Evolutionary conservation across 37 sponge, comb jelly and placozoan species (phyloP).

Genomic region (Eunapius fragilis): DNA sequence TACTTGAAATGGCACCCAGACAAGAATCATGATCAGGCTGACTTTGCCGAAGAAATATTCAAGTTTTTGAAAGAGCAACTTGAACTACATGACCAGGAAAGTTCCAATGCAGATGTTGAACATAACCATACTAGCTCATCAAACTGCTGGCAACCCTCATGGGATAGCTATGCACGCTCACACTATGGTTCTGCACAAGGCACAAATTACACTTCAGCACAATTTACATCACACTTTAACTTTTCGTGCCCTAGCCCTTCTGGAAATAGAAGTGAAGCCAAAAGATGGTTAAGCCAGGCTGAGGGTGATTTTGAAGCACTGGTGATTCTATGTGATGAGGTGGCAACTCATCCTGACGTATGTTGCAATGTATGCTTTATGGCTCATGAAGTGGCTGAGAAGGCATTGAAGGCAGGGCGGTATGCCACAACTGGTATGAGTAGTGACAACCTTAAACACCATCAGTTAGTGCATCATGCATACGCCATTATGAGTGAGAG

Average conservation of each 20-base stretch:
- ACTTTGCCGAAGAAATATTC: conserved; percentile 34
- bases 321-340: neutral
- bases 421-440: conserved; percentile 33
- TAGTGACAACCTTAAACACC: neutral
- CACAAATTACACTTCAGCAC: neutral
- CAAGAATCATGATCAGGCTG: conserved; percentile 33
- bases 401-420: conserved; percentile 62
- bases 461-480: conserved; percentile 2
- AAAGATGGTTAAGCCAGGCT: conserved; percentile 51
- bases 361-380: conserved; percentile 49
- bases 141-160: neutral
- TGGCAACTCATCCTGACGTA: neutral
- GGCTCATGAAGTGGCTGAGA: conserved; percentile 63
- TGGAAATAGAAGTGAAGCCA: conserved; percentile 12
- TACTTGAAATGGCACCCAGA: conserved; percentile 67
- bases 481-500: neutral
- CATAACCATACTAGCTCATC: neutral
- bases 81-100: neutral
- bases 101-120: neutral
- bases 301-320: conserved; percentile 33
- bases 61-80: conserved; percentile 35
- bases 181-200: neutral
- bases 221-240: neutral
- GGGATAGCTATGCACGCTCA: neutral
- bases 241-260: neutral